phyloP scores from a whole-genome alignment of 2,797 vertebrate species.

The Echiichthys vipera region DNA sequence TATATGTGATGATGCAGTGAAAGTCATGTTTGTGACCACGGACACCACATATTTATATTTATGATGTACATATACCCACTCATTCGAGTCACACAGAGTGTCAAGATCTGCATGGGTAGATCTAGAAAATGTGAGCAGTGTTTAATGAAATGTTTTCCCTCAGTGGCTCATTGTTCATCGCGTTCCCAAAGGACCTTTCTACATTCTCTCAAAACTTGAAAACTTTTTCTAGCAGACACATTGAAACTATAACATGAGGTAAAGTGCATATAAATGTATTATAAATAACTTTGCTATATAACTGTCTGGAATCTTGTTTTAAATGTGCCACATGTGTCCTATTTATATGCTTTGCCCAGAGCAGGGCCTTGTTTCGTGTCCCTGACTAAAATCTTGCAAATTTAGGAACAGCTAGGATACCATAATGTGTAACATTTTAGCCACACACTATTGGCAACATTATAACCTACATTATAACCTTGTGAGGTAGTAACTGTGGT shows the following conservation, averaged over 20 bases:
- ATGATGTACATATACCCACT: slow-evolving; percentile 83
- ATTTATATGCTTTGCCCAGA: background rate
- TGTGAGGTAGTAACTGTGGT: background rate
- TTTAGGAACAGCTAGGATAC: background rate
- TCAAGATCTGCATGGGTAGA: slow-evolving; percentile 86
- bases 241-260: slow-evolving; percentile 33
- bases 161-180: slow-evolving; percentile 12
- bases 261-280: slow-evolving; percentile 11
- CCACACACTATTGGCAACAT: background rate
- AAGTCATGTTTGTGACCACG: slow-evolving; percentile 14
- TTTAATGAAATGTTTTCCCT: slow-evolving; percentile 32
- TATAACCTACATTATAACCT: no score
- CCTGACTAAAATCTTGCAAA: background rate
- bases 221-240: slow-evolving; percentile 4
- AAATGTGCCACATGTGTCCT: background rate
- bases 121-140: slow-evolving; percentile 86
- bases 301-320: background rate
- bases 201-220: slow-evolving; percentile 17
- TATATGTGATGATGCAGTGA: slow-evolving; percentile 28
- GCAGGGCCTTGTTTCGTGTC: background rate
- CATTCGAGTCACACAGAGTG: slow-evolving; percentile 83
- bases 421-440: background rate
- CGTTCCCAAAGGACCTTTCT: slow-evolving; percentile 29
- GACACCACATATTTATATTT: slow-evolving; percentile 40
- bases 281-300: slow-evolving; percentile 22